Conservation (phyloP, 2,888 invertebrate genomes). For the Zhuqinia jingwanae region DNA sequence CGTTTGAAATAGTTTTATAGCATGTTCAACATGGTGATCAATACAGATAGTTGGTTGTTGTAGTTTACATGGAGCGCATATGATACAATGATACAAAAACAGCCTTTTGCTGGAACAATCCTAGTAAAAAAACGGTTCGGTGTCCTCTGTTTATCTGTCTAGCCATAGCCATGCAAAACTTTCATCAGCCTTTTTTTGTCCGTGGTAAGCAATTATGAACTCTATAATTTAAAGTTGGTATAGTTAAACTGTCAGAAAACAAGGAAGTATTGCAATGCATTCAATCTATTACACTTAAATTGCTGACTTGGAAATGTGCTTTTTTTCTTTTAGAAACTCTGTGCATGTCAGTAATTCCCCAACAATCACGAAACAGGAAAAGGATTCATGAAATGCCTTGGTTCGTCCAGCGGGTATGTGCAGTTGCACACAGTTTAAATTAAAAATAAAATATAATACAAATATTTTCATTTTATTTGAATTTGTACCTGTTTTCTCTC, state of each 20-base stretch:
- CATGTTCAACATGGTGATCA: not conserved
- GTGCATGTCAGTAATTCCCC: not conserved
- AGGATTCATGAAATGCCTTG: not conserved
- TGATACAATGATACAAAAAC: not conserved
- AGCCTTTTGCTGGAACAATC: too few species aligned
- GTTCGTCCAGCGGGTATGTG: too few species aligned
- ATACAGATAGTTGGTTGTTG: not conserved
- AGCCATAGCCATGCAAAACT: slow-evolving; percentile 25
- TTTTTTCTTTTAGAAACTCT: not conserved
- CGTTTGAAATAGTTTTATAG: not conserved
- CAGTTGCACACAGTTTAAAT: too few species aligned
- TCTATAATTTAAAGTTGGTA: not conserved
- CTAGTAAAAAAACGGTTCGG: too few species aligned
- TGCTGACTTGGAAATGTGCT: not conserved
- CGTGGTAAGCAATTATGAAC: not conserved
- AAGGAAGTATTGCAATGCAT: not conserved
- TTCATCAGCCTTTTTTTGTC: slow-evolving; percentile 4
- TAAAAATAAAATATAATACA: too few species aligned
- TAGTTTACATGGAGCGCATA: not conserved
- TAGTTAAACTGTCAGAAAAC: not conserved
- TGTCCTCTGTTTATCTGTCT: not conserved
- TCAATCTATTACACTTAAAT: not conserved
- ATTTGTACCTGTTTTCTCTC: too few species aligned
- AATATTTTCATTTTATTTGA: too few species aligned
- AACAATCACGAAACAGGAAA: slow-evolving; percentile 31